These are phyloP conservation scores for Beaufortia kweichowensis DNA, from an alignment of 2,113 vertebrate species.

Conservation along the genomic window DNA sequence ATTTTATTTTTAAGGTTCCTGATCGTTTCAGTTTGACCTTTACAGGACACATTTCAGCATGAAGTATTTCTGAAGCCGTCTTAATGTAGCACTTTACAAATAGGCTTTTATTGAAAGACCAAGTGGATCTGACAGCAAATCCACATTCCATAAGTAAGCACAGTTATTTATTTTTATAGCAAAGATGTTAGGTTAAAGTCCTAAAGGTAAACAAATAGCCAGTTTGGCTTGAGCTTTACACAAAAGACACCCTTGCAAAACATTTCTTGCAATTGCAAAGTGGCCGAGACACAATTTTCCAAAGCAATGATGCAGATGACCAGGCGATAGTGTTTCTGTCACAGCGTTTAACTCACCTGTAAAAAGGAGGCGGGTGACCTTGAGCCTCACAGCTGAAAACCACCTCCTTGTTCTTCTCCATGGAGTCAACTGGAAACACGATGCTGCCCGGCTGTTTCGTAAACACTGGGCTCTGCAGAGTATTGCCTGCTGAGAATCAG, in stretches of 20 bases:
- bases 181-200: too few species aligned
- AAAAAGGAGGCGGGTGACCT: conserved; percentile 84
- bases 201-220: too few species aligned
- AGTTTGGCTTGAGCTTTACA: too few species aligned
- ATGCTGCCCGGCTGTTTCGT: conserved; percentile 88
- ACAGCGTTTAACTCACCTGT: conserved; percentile 75
- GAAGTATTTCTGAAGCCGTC: background rate
- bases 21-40: too few species aligned
- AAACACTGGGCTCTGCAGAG: conserved; percentile 84
- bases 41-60: background rate
- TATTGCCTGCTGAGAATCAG: conserved; percentile 70
- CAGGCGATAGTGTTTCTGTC: background rate
- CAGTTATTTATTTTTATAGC: background rate
- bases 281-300: conserved; percentile 7
- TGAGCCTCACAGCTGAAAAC: conserved; percentile 90
- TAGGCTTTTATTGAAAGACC: background rate
- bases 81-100: background rate
- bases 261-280: background rate
- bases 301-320: conserved; percentile 25
- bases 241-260: background rate
- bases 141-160: background rate
- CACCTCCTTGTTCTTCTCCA: conserved; percentile 89
- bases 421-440: conserved; percentile 88
- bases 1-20: too few species aligned
- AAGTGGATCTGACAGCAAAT: background rate